Percentiles rank a stretch among this genome's conserved stretches.
phyloP scores from a whole-genome alignment of 1,140 invertebrate species.

The Micrasema longulum region DNA sequence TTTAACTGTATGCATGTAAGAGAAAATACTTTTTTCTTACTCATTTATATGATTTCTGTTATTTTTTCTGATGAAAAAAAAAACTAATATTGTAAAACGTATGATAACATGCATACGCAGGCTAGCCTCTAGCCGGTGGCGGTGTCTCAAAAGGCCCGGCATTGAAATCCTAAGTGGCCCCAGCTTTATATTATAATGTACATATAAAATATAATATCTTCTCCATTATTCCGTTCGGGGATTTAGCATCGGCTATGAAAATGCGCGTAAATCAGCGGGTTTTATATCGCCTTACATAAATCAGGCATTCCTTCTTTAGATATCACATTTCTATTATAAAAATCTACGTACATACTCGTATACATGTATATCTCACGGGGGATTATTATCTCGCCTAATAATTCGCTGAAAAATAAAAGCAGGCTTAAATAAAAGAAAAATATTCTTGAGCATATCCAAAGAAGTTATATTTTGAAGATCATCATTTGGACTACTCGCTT shows the following conservation, averaged over 20 bases:
- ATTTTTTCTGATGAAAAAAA: too few species aligned
- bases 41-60: too few species aligned
- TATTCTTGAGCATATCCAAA: slow-evolving; percentile 38
- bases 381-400: slow-evolving; percentile 51
- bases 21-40: too few species aligned
- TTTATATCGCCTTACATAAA: slow-evolving; percentile 54
- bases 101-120: too few species aligned
- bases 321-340: background rate
- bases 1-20: too few species aligned
- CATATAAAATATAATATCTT: background rate
- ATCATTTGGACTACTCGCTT: too few species aligned
- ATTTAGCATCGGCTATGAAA: slow-evolving; percentile 47
- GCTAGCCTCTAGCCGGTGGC: too few species aligned
- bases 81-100: too few species aligned
- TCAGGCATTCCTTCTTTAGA: slow-evolving; percentile 44
- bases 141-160: too few species aligned
- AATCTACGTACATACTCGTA: background rate
- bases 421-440: slow-evolving; percentile 35
- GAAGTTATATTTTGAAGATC: too few species aligned
- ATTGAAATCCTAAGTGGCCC: slow-evolving; percentile 5
- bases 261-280: slow-evolving; percentile 52
- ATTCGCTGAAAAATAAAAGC: slow-evolving; percentile 42
- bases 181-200: background rate
- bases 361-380: slow-evolving; percentile 27
- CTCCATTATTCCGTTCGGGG: slow-evolving; percentile 25